Evolutionary conservation across 2,113 vertebrate genomes (phyloP).

Genomic region (Pelusios castaneus): DNA sequence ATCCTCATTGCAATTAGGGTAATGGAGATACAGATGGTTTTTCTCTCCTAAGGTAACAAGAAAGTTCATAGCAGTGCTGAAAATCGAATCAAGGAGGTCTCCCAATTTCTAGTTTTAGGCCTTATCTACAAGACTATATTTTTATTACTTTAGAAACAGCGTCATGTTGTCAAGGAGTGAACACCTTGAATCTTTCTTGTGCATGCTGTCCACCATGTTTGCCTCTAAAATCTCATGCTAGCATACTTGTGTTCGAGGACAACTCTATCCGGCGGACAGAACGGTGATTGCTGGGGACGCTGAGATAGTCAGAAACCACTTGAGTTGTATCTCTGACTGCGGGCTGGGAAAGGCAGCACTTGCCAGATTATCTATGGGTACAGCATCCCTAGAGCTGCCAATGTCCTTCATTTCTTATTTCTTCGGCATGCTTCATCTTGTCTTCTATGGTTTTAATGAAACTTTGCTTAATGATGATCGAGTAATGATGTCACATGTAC

Average conservation of each 20-base stretch:
- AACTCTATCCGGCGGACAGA: fast-evolving
- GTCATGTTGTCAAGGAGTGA: not conserved
- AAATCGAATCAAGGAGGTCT: fast-evolving
- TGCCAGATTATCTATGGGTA: fast-evolving
- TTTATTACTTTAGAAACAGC: not conserved
- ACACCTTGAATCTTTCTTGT: not conserved
- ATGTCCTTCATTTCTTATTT: not conserved
- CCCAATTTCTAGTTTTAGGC: not conserved
- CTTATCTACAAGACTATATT: not conserved
- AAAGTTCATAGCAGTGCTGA: fast-evolving
- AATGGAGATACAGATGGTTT: fast-evolving
- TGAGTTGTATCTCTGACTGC: not conserved
- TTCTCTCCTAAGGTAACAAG: not conserved
- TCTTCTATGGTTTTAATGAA: fast-evolving
- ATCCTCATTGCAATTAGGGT: fast-evolving
- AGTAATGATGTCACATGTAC: fast-evolving
- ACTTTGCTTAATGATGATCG: fast-evolving
- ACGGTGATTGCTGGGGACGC: fast-evolving
- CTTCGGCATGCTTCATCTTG: fast-evolving
- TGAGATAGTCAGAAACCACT: fast-evolving
- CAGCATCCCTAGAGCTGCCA: fast-evolving
- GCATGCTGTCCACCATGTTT: not conserved
- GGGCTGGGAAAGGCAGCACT: fast-evolving
- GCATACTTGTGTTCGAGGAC: not conserved
- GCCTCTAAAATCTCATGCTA: fast-evolving